Evolutionary conservation across 2,888 invertebrate species (phyloP), one percentile per base, ranked within the genome.

Genomic region (Choreutis nemorana): DNA sequence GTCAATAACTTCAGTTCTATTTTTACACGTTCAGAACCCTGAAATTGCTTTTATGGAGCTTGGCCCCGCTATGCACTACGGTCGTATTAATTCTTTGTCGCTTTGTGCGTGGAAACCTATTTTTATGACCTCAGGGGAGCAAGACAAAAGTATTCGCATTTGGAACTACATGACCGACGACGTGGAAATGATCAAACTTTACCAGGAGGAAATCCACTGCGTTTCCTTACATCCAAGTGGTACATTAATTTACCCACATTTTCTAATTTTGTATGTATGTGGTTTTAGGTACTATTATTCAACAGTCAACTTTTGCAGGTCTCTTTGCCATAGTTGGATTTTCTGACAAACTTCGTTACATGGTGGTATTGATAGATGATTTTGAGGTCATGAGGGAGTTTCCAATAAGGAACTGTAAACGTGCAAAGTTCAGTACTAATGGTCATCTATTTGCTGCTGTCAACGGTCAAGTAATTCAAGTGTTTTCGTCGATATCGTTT

Each of bases 401-500:
- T 48, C 77, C 86, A 0, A 85, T 90, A 33, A 78, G 91, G 28
- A 87, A 86, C 41, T 95, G 95, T 56, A 84, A 84, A 42, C 85
- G 86, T 46, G 87, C 89, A 15, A 79, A 82, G 15, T 97, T 95
- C 67, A 94, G 94, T 48, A 86, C 85, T 32, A 87, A 90, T 42
- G 97, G 96, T 0, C 93, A 95, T 44, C 59, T 91, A n/a, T 93
- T 97, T 64, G 94, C 93, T 0, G 94, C 93, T 6, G 91, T 90
- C 3, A 91, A 93, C 48, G 89, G 88, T 16, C 91, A 90, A 60
- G 82, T 90, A n/a, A 89, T 97, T 26, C 86, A 93, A 54, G 82
- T 96, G 3, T 94, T 91, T 51, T 90, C 91, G 0, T 87, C 90
- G 0, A 86, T 91, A 4, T 89, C 88, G 5, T 92, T 94, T 53